Conservation (phyloP, 1,140 invertebrate species). For the Cotesia glomerata region DNA sequence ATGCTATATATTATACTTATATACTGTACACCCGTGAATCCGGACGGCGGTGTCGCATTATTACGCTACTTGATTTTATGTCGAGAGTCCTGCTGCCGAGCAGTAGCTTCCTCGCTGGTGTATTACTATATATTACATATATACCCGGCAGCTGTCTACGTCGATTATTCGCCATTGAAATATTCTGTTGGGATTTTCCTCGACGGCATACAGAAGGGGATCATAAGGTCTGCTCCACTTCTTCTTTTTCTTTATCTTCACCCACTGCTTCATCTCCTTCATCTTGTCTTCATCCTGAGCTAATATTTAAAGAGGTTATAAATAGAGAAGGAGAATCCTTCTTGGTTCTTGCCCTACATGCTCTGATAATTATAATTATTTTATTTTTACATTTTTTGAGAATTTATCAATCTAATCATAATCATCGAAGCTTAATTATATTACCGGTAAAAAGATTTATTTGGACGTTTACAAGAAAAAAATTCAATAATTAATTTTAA, state of each 20-base stretch:
- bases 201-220: background rate
- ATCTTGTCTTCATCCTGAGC: constrained; percentile 35
- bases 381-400: too few species aligned
- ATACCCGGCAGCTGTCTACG: constrained; percentile 51
- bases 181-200: constrained; percentile 46
- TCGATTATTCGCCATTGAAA: constrained; percentile 56
- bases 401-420: too few species aligned
- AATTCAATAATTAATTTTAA: too few species aligned
- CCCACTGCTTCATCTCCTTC: background rate
- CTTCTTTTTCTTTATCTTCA: background rate
- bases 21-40: background rate
- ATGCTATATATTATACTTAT: too few species aligned
- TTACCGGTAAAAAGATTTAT: too few species aligned
- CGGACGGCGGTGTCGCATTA: constrained; percentile 45
- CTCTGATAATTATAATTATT: background rate
- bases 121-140: too few species aligned
- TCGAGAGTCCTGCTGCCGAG: constrained; percentile 38
- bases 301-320: constrained; percentile 58
- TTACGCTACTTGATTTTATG: constrained; percentile 63
- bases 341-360: background rate
- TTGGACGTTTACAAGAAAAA: too few species aligned
- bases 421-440: too few species aligned
- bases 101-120: background rate
- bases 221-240: background rate
- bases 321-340: background rate